phyloP scores from a whole-genome alignment of 2,113 vertebrate species.

The Pygoscelis adeliae region DNA sequence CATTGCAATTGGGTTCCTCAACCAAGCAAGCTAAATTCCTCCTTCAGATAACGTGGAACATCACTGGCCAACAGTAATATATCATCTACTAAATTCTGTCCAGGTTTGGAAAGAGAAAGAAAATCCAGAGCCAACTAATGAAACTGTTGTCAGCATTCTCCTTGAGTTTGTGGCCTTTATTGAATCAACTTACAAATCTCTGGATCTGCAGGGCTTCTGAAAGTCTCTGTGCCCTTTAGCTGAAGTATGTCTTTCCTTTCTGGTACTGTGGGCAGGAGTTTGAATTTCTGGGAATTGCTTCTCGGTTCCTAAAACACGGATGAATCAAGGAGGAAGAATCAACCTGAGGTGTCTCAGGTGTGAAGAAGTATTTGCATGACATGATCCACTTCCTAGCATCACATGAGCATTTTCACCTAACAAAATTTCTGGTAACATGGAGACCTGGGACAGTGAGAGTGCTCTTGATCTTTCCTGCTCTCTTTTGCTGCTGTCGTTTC shows the following conservation, averaged over 20 bases:
- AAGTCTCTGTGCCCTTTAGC: not conserved
- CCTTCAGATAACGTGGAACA: slow-evolving; percentile 23
- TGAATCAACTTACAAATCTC: slow-evolving; percentile 3
- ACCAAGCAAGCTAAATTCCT: not conserved
- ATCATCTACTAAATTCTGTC: not conserved
- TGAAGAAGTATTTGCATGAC: not conserved
- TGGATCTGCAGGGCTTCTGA: not conserved
- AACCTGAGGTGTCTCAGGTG: not conserved
- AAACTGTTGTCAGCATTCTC: slow-evolving; percentile 39
- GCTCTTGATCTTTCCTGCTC: not conserved
- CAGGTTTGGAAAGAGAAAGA: slow-evolving; percentile 20
- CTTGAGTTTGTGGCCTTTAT: not conserved
- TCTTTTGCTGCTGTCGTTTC: not conserved
- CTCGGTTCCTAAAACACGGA: not conserved
- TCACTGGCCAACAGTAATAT: not conserved
- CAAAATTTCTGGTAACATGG: not conserved
- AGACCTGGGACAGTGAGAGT: not conserved
- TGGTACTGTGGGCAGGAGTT: not conserved
- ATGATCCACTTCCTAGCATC: not conserved
- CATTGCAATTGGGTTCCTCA: not conserved
- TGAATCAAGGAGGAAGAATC: not conserved
- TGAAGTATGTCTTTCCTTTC: not conserved
- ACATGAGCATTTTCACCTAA: not conserved
- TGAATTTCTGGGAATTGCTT: not conserved
- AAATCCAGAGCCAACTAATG: slow-evolving; percentile 30